Evolutionary conservation across 2,113 vertebrate species (phyloP), one percentile per base, ranked within the genome.

Genomic region (Vireo altiloquus): DNA sequence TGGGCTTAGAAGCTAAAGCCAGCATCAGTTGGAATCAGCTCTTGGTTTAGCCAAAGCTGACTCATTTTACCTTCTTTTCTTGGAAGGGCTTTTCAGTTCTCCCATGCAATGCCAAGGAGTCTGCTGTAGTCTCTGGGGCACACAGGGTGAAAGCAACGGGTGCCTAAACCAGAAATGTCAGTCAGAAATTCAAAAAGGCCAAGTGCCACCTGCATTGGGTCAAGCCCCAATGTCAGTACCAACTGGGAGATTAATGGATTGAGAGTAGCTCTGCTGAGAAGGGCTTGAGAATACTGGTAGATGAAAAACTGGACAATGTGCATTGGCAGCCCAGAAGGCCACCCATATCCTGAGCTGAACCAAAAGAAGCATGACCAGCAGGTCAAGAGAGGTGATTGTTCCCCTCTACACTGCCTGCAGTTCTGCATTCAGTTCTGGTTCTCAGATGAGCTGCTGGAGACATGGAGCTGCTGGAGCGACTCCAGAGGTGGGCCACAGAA

Each of bases 71-170:
- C 17, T 46, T 52, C 44, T 86, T 77, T 37, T 22, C 27, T 22
- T 50, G 33, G 31, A 59, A 76, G 27, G 25, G 27, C 31, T 44
- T 66, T 86, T 59, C 42, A 44, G 21, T 16, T 52, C 37, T 86
- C 37, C 44, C 37, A 15, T 27, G 44, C 31, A 42, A 21, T 66
- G 44, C 11, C 53, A 59, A 40, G 21, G 37, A 68, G 31, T 50
- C 16, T 66, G 31, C 44, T 76, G 35, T 25, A 42, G 35, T 35
- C 37, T 50, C 52, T 59, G 44, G 42, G 16, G 25, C 6, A 13
- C 44, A 50, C 1, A 0, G 31, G 44, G 21, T 35, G 16, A 57
- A 76, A 57, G 44, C 20, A 76, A 21, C 0, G 2, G 7, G 21
- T 31, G 20, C 21, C 37, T 76, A 44, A 50, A 52, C 11, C 44